Evolutionary conservation across 2,797 vertebrate genomes (phyloP), one percentile per base, ranked within the genome.

Genomic region (Hozukius guyotensis): DNA sequence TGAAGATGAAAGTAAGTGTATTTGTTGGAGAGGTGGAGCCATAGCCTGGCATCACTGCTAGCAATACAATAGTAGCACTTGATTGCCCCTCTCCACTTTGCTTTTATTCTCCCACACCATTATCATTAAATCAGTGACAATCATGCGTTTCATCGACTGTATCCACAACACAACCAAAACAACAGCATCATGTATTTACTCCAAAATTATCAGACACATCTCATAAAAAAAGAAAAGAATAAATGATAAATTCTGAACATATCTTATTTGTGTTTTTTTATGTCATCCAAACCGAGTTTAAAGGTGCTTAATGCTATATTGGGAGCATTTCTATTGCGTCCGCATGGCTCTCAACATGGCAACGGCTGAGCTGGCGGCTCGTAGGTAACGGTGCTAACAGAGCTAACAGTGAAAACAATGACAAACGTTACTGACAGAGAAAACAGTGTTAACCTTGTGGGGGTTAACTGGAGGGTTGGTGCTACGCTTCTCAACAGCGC

Each of bases 1-100:
- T 67, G 55, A 81, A 42, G 31, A 70, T 57, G 49, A 61, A 42
- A 52, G n/a, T 27, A 62, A 66, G 59, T 29, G 69, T 55, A 25
- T 66, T 75, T 77, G 20, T 20, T 12, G 29, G 20, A 38, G 56
- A 87, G 8, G 38, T 36, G 24, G 31, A 34, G 55, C 20, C 53
- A 66, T 64, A 27, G 72, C 6, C 25, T 53, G 14, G 29, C 65
- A 55, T 71, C 65, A 42, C 55, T 18, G 42, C 14, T 12, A 62
- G n/a, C 52, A 70, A 53, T 52, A 36, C 18, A 64, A 29, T n/a
- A 18, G 46, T 61, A 81, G 68, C 53, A 55, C 25, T 75, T 57
- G 25, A 77, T 62, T 67, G 56, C 61, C 34, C 7, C 36, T 4
- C 53, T 72, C 25, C 24, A 36, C 57, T 42, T 34, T 42, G 64